Evolutionary conservation across 2,797 vertebrate genomes (phyloP), one percentile per base, ranked within the genome.

Genomic region (Acanthurus leucopareius): DNA sequence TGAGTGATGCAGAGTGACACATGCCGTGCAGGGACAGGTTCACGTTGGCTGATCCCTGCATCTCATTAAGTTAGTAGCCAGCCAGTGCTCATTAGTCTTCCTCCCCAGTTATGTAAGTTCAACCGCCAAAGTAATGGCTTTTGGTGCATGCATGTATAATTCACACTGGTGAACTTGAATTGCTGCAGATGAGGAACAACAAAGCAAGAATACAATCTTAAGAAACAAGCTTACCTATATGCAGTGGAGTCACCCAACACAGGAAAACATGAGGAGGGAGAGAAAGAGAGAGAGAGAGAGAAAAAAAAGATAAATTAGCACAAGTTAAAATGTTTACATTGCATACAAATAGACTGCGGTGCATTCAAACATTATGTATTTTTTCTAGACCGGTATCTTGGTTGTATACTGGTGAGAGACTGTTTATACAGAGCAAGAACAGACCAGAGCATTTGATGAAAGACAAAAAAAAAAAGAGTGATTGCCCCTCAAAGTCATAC

Each of bases 191-290:
- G 47, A 77, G 48, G 20, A 69, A 56, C 25, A 66, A 40, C 62
- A 45, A 11, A n/a, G 45, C 4, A 60, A 40, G 53, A 71, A 73
- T 13, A 14, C 16, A 38, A 10, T 32, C 61, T 74, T 32, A 32
- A 44, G 59, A 3, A 75, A 75, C 52, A 75, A 53, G 54, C 91
- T 93, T 92, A 92, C 91, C 93, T 93, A 35, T 79, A 75, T 9
- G 76, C 32, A 57, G 80, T 1, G 44, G 58, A 81, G 65, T 72
- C 81, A 68, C 17, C 79, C 67, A 70, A 57, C 0, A 10, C 25
- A 66, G 49, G 58, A 4, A 68, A 16, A 71, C 4, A 53, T 57
- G 61, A 48, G 38, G 11, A 14, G 59, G 47, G 45, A 72, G 20
- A 78, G 22, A 66, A 47, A 47, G 16, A 48, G 52, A 35, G 5